Percentiles rank a stretch among this genome's conserved stretches.
These are phyloP conservation scores for Leptopilina boulardi DNA, from an alignment of 1,140 invertebrate genomes.

Conservation along the genomic window DNA sequence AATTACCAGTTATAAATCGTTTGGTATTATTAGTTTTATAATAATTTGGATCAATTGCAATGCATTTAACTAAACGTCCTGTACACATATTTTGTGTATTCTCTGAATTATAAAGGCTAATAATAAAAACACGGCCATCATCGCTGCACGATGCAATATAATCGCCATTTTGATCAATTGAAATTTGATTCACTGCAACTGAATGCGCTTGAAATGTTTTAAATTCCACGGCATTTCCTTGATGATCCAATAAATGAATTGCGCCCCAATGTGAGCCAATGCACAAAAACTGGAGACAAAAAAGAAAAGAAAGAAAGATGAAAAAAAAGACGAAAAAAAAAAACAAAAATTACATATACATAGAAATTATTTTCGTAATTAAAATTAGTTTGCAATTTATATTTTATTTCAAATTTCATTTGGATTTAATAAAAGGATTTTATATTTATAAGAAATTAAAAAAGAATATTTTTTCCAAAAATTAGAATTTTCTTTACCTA, in stretches of 20 bases:
- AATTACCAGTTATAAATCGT: slow-evolving; percentile 88
- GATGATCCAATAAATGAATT: slow-evolving; percentile 93
- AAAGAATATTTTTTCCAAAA: too few relatives aligned
- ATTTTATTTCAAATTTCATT: too few relatives aligned
- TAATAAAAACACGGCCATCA: slow-evolving; percentile 91
- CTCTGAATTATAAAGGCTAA: slow-evolving; percentile 89
- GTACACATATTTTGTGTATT: slow-evolving; percentile 88
- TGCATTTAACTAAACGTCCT: slow-evolving; percentile 89
- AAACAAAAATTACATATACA: too few relatives aligned
- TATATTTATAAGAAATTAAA: too few relatives aligned
- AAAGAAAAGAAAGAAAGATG: slow-evolving; percentile 19
- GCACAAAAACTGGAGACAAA: slow-evolving; percentile 88
- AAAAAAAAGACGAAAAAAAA: slow-evolving; percentile 10
- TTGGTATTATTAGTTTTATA: slow-evolving; percentile 84
- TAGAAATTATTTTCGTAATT: slow-evolving; percentile 12
- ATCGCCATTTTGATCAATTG: slow-evolving; percentile 94
- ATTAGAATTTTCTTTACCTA: too few relatives aligned
- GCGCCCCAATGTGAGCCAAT: slow-evolving; percentile 93
- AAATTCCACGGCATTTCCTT: slow-evolving; percentile 86
- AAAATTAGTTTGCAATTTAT: too few relatives aligned
- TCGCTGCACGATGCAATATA: slow-evolving; percentile 96
- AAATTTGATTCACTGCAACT: slow-evolving; percentile 94
- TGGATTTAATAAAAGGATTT: too few relatives aligned
- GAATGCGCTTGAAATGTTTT: slow-evolving; percentile 88
- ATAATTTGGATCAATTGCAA: slow-evolving; percentile 93